Evolutionary conservation across 2,797 vertebrate genomes (phyloP), one percentile per base, ranked within the genome.

Genomic region (Macropodus opercularis): DNA sequence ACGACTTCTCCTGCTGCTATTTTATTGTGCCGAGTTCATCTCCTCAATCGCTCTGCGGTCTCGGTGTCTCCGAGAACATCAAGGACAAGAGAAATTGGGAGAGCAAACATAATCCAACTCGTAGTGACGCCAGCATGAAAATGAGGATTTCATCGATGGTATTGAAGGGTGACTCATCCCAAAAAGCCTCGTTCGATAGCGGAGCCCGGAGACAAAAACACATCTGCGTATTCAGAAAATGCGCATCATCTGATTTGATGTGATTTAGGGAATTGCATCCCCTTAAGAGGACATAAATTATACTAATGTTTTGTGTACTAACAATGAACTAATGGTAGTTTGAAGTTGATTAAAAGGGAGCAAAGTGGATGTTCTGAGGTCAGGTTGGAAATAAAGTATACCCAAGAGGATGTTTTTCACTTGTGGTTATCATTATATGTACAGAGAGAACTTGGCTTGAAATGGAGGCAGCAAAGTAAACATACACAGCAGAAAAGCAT

Each of bases 71-170:
- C 27, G 44, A 34, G 22, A 36, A 43, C 31, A 42, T 12, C 17
- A 51, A 19, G 9, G 32, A 55, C 26, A 52, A 56, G n/a, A 38
- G 10, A 38, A 38, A 3, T 38, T 8, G 36, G 14, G 8, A 14
- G 17, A 36, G n/a, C 18, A 47, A 35, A 23, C 36, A 47, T 8
- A 19, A 18, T 19, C 17, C 7, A n/a, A 26, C 9, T 36, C 14
- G 17, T 40, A 52, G 49, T 53, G 57, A 62, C 73, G 62, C 40
- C 66, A 69, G 54, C 49, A 54, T 67, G 57, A 76, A 81, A 74
- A 76, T 69, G 42, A 73, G 72, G 43, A 73, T 71, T 78, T 59
- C 42, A 79, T 76, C 72, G 75, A 82, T 80, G 67, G 56, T 83
- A 67, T 63, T 54, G 55, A 69, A 18, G 51, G 40, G 54, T 87